Conservation (phyloP, 2,797 vertebrate species). For the Microcaecilia unicolor region DNA sequence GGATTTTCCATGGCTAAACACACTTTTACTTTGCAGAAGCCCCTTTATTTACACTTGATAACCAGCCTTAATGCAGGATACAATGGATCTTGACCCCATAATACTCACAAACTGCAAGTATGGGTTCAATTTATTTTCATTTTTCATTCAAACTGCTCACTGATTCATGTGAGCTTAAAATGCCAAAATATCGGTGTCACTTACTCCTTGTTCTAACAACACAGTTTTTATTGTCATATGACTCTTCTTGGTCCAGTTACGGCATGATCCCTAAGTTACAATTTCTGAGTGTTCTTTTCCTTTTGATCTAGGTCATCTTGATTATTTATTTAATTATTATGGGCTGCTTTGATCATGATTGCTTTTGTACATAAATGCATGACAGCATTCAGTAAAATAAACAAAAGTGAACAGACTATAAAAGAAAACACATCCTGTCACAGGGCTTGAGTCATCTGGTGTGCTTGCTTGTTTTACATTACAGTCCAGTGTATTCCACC, state of each 20-base stretch:
- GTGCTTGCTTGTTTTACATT: too few relatives aligned
- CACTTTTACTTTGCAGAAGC: too few relatives aligned
- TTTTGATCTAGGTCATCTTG: slow-evolving; percentile 29
- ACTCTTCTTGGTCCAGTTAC: slow-evolving; percentile 16
- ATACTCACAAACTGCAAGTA: too few relatives aligned
- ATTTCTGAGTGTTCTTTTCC: slow-evolving; percentile 11
- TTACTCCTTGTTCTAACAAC: slow-evolving; percentile 12
- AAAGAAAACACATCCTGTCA: not conserved
- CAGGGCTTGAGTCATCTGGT: too few relatives aligned
- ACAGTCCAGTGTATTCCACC: too few relatives aligned
- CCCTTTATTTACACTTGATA: too few relatives aligned
- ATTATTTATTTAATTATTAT: slow-evolving; percentile 33
- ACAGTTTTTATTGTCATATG: slow-evolving; percentile 27
- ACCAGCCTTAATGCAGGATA: too few relatives aligned
- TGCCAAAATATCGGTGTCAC: slow-evolving; percentile 11
- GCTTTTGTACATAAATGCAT: slow-evolving; percentile 37
- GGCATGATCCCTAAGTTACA: slow-evolving; percentile 22
- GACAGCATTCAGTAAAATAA: too few relatives aligned
- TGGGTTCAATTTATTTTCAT: too few relatives aligned
- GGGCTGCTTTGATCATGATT: slow-evolving; percentile 8
- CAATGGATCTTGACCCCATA: too few relatives aligned
- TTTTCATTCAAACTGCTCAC: too few relatives aligned
- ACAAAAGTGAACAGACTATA: not conserved
- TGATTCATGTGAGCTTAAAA: not conserved
- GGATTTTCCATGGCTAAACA: too few relatives aligned